Conservation (phyloP, 2,113 vertebrate species). For the Mirza zaza region DNA sequence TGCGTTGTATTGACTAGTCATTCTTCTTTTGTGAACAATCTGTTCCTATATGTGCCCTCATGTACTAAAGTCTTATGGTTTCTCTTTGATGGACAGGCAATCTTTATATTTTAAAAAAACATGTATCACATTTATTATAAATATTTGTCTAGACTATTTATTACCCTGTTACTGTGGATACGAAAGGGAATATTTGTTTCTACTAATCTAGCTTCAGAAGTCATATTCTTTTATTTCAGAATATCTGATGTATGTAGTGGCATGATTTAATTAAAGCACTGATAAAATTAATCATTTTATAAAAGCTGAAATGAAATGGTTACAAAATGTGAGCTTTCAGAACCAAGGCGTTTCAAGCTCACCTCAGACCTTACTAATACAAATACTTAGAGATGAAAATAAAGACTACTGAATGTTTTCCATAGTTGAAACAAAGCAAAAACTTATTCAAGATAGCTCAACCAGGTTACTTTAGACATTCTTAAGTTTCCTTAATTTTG, state of each 20-base stretch:
- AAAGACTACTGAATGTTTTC: not conserved
- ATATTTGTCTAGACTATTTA: not conserved
- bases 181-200: not conserved
- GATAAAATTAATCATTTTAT: not conserved
- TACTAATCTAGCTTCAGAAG: conserved; percentile 7
- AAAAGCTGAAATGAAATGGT: not conserved
- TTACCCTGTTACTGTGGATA: not conserved
- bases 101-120: not conserved
- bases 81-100: not conserved
- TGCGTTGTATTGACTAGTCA: not conserved
- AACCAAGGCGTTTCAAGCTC: not conserved
- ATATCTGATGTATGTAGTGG: not conserved
- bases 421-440: conserved; percentile 36
- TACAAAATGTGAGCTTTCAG: not conserved
- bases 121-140: not conserved
- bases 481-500: not conserved
- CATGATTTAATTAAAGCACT: conserved; percentile 1
- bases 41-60: not conserved
- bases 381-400: not conserved
- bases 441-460: conserved; percentile 23
- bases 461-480: not conserved
- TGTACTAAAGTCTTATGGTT: not conserved
- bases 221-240: conserved; percentile 1
- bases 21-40: not conserved
- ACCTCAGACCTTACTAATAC: not conserved